These are phyloP conservation scores for Hemiprocne comata DNA, from an alignment of 2,113 vertebrate species.

Conservation along the genomic window DNA sequence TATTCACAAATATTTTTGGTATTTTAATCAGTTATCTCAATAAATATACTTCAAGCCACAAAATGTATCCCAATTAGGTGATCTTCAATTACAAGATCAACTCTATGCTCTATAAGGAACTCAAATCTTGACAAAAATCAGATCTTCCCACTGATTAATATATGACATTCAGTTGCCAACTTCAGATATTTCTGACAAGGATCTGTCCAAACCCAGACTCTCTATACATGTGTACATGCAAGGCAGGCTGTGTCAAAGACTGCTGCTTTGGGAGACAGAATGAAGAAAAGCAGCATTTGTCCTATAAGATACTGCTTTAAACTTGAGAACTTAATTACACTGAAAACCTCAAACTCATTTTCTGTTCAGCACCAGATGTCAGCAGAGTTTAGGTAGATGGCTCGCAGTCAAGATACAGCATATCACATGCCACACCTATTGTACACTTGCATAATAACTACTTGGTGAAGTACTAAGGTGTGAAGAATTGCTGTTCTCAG, in stretches of 20 bases:
- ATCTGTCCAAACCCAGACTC: neutral
- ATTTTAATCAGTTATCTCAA: neutral
- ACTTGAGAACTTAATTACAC: neutral
- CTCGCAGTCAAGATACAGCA: neutral
- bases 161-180: neutral
- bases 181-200: neutral
- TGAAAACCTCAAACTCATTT: neutral
- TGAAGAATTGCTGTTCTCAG: neutral
- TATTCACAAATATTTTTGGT: neutral
- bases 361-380: slow-evolving; percentile 22
- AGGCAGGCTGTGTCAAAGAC: neutral
- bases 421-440: accelerated
- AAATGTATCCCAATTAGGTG: neutral
- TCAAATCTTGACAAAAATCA: neutral
- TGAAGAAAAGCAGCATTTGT: neutral
- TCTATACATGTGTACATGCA: neutral
- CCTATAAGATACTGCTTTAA: neutral
- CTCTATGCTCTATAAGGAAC: neutral
- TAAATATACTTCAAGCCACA: neutral
- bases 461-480: neutral
- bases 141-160: neutral
- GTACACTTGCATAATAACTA: neutral
- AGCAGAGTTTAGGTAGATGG: slow-evolving; percentile 21
- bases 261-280: neutral
- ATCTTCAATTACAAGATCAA: neutral